Conservation (phyloP, 2,797 vertebrate genomes). For the Sardinella longiceps region DNA sequence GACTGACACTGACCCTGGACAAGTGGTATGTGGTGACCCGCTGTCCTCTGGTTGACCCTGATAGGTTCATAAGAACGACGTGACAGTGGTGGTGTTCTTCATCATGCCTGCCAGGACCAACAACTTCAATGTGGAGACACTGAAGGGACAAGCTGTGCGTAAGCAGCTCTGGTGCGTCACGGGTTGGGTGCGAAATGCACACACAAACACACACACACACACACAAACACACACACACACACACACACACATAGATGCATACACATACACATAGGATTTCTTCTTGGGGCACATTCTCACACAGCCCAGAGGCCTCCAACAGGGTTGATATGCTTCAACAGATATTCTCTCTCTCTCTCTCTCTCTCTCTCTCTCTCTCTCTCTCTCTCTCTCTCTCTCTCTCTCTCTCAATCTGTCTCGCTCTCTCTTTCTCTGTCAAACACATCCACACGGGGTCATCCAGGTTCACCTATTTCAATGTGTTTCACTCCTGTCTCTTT, state of each 20-base stretch:
- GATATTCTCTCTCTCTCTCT: background rate
- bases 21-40: background rate
- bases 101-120: conserved; percentile 98
- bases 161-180: conserved; percentile 90
- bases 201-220: background rate
- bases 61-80: conserved; percentile 87
- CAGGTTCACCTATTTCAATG: no score
- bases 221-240: background rate
- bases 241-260: background rate
- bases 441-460: no score
- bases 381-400: background rate
- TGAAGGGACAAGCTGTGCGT: conserved; percentile 93
- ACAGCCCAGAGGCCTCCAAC: conserved; percentile 2
- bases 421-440: no score
- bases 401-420: no score
- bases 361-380: background rate
- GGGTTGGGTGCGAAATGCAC: background rate
- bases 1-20: no score
- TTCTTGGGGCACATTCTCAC: background rate
- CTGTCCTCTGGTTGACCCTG: background rate
- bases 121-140: conserved; percentile 95
- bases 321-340: background rate
- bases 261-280: background rate
- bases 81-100: conserved; percentile 94
- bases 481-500: no score